Base-by-base conservation (phyloP, 2,888 invertebrate genomes). In the Drosophila putrida region DNA sequence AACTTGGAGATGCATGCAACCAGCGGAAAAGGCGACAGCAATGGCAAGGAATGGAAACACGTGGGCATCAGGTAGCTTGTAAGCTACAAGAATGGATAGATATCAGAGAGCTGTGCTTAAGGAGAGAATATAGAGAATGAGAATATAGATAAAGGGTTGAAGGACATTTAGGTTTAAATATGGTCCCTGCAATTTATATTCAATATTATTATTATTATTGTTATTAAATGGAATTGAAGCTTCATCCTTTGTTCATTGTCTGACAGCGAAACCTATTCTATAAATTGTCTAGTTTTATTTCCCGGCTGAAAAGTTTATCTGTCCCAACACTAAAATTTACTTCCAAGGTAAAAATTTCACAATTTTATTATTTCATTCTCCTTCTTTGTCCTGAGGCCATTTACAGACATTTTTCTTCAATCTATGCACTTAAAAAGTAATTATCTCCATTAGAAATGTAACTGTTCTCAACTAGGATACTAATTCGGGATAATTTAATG, bases 1-100 rank as follows among this genome's bases (percentile, higher is more conserved):
- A 61, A 61, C 31, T 46, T 38, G 44, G 54, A 39, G 59, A 53
- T 53, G 75, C 75, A 75, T 78, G 79, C 75, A 79, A 75, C 46
- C 44, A 41, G 28, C 25, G 8, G 20, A 36, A 44, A 25, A 10
- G 11, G 25, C 54, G 9, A 36, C 13, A 15, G 20, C 5, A 31
- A 20, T 11, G 28, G 28, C 27, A n/a, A 51, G 28, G 15, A 35
- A 27, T 36, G n/a, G 9, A 38, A 20, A 43, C n/a, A 53, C 59
- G 75, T 78, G 69, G 79, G 75, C 59, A 31, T 57, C 31, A 31
- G 62, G 13, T 46, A 47, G 39, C 39, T 49, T 46, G 13, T 33
- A 11, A 62, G 44, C 50, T 38, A 33, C 4, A 13, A 4, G 8
- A 6, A 8, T 10, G 20, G 15, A 15, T 38, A 53, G 58, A 41